Evolutionary conservation across 2,888 invertebrate species (phyloP).

Genomic region (Amblyjoppa fuscipennis): DNA sequence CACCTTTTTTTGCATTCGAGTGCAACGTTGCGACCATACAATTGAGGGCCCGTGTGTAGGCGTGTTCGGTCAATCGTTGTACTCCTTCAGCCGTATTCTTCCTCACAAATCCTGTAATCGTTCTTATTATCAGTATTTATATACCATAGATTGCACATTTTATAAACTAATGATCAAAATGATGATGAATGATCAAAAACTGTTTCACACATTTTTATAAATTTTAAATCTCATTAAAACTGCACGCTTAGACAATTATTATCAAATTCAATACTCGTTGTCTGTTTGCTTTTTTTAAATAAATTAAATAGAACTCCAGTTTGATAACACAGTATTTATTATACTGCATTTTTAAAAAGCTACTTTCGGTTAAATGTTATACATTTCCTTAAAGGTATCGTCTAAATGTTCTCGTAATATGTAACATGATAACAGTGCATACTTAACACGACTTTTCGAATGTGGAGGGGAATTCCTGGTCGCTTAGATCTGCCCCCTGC

Average conservation of each 20-base stretch:
- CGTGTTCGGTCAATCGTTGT: not conserved
- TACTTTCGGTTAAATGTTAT: no score
- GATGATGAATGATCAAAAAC: no score
- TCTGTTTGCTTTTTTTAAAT: no score
- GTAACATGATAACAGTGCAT: not conserved
- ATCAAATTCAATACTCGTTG: no score
- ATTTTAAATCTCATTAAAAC: no score
- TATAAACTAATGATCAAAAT: not conserved
- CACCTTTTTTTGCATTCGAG: not conserved
- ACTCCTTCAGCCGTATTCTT: not conserved
- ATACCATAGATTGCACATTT: not conserved
- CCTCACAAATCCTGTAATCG: not conserved
- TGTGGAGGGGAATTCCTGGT: not conserved
- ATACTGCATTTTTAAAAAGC: no score
- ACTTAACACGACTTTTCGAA: not conserved
- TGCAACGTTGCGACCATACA: not conserved
- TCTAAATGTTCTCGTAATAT: not conserved
- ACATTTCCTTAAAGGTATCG: no score
- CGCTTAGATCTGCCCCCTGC: constrained; percentile 6
- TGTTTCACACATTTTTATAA: no score
- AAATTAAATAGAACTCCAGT: no score
- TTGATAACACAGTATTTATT: no score
- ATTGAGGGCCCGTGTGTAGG: not conserved
- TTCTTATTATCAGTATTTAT: not conserved
- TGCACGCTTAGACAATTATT: no score